Percentiles rank a stretch among this genome's conserved stretches.
Conservation (phyloP, 2,888 invertebrate species). For the Colletes collaris region DNA sequence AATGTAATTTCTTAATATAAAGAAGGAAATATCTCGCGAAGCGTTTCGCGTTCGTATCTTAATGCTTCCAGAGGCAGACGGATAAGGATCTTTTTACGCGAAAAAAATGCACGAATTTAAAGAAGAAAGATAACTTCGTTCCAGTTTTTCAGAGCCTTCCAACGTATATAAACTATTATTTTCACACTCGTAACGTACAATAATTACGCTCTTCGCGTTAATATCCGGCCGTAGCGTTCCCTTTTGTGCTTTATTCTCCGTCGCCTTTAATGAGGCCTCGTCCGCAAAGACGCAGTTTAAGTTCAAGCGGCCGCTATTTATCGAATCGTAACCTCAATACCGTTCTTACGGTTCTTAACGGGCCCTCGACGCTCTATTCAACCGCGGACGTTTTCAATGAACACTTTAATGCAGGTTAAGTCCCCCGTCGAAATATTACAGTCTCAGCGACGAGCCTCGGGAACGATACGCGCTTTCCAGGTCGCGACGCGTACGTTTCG, state of each 20-base stretch:
- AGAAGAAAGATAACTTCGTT: too few species aligned
- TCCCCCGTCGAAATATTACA: conserved; percentile 20
- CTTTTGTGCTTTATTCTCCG: conserved; percentile 1
- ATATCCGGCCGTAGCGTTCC: background rate
- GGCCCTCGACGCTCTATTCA: conserved; percentile 38
- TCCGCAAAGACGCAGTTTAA: conserved; percentile 19
- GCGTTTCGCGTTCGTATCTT: too few species aligned
- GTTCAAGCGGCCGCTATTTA: conserved; percentile 25
- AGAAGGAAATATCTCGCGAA: too few species aligned
- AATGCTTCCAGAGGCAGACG: too few species aligned
- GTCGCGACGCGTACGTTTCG: conserved; percentile 1
- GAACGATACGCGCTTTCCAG: conserved; percentile 19
- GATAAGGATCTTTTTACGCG: too few species aligned
- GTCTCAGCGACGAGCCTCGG: background rate
- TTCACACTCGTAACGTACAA: background rate
- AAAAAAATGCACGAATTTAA: too few species aligned
- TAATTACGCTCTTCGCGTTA: background rate
- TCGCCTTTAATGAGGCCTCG: background rate
- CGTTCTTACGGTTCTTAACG: conserved; percentile 32
- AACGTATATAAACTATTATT: background rate
- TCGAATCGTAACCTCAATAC: conserved; percentile 48
- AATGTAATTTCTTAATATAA: too few species aligned
- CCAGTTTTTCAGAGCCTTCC: too few species aligned
- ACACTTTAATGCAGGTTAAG: conserved; percentile 42
- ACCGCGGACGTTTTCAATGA: conserved; percentile 34